Conservation (phyloP, 2,113 vertebrate species). For the Dipodomys spectabilis region DNA sequence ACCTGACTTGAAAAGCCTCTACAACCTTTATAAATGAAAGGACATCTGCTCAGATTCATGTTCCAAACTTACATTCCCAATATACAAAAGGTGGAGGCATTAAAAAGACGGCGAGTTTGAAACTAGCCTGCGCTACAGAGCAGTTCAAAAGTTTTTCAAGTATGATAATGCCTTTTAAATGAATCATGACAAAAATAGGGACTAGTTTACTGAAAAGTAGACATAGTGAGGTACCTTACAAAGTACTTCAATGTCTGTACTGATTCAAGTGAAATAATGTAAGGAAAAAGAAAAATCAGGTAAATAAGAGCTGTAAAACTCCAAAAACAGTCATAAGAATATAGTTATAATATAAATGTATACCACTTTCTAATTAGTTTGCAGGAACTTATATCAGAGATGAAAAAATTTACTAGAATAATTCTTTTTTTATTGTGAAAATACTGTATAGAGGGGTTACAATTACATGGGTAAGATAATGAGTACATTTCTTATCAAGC, state of each 20-base stretch:
- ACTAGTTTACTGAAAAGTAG: background rate
- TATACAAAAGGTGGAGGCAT: too few species aligned
- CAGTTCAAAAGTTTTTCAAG: background rate
- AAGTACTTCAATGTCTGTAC: background rate
- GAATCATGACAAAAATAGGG: background rate
- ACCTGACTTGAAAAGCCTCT: background rate
- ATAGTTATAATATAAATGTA: background rate
- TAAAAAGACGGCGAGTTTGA: too few species aligned
- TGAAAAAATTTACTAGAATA: slow-evolving; percentile 21
- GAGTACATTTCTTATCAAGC: too few species aligned
- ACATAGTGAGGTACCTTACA: background rate
- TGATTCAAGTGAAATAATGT: background rate
- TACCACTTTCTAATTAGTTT: background rate
- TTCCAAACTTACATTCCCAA: too few species aligned
- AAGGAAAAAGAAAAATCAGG: background rate
- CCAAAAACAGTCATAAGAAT: background rate
- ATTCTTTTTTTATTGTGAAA: too few species aligned
- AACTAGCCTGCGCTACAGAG: too few species aligned
- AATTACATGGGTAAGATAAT: too few species aligned
- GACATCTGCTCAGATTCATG: too few species aligned
- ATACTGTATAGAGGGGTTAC: too few species aligned
- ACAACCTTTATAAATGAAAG: background rate
- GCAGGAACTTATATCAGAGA: background rate
- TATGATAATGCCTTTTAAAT: background rate
- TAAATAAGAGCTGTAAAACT: background rate